Evolutionary conservation across 92 coral and sea anemone genomes (phyloP), one percentile per base, ranked within the genome.

Genomic region (Pocillopora meandrina): DNA sequence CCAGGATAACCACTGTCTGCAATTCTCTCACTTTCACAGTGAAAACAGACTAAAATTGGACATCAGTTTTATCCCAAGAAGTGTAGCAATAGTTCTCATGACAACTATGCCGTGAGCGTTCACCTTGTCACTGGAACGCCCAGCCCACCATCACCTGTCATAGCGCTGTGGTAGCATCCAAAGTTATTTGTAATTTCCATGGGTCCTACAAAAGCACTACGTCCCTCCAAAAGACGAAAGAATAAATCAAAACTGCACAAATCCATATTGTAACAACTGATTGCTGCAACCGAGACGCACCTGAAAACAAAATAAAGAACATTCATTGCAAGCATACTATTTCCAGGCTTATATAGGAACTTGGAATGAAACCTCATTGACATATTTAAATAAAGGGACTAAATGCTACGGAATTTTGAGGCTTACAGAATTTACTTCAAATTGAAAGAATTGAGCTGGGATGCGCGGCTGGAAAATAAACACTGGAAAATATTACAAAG

Each of bases 261-360:
- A 33, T 74, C 84, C 74, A 80, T 17, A 18, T 55, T 56, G 33
- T 59, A 63, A 66, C 49, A 0, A 55, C 10, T 57, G 84, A 17
- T 9, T 65, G 62, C 49, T 80, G 84, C 75, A 36, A 67, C 10
- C 55, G 16, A 67, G 19, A 62, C 13, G 67, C 75, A 67, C 75
- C 84, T 80, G 59, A 19, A 26, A 67, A 55, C 56, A 26, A 47
- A 56, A 21, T 9, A 1, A 65, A 12, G 17, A 14, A 65, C 8
- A 42, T 4, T 2, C 36, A 36, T 62, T 34, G 20, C 15, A 33
- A 3, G 17, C 23, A 26, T 19, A 2, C 21, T 26, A 18, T 2
- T 10, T 69, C 3, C 42, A 52, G 19, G 19, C 23, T 7, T 65
- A 16, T 18, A 9, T 21, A 0, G 8, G 69, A 15, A 65, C 10